These are phyloP conservation scores for Conus ventricosus DNA, from an alignment of 1,140 invertebrate species.

Conservation along the genomic window DNA sequence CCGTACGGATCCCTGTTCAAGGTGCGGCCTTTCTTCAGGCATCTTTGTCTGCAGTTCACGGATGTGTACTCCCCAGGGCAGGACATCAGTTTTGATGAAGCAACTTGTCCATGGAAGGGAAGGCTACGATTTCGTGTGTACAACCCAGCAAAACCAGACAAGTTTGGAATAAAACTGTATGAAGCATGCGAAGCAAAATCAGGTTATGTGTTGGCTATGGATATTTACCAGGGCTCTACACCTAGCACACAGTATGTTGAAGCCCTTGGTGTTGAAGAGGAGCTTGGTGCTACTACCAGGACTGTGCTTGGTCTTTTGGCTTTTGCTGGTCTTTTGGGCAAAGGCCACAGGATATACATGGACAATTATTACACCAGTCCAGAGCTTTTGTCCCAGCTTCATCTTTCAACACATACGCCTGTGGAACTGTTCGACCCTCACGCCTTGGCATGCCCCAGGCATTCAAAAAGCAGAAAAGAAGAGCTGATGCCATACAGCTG, in stretches of 20 bases:
- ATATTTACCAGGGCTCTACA: constrained; percentile 34
- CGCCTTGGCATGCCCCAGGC: constrained; percentile 31
- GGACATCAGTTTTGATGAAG: constrained; percentile 49
- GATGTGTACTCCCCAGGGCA: constrained; percentile 40
- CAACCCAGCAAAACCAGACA: constrained; percentile 46
- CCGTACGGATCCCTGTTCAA: constrained; percentile 35
- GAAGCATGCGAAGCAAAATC: constrained; percentile 34
- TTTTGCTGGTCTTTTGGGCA: constrained; percentile 39
- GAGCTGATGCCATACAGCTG: constrained; percentile 27
- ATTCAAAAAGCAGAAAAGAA: no score
- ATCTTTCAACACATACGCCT: constrained; percentile 37
- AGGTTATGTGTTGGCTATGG: constrained; percentile 39
- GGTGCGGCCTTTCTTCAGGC: constrained; percentile 35
- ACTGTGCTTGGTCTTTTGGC: constrained; percentile 37
- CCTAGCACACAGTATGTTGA: constrained; percentile 9
- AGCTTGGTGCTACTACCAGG: constrained; percentile 22
- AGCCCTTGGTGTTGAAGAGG: constrained; percentile 26
- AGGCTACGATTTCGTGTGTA: constrained; percentile 41
- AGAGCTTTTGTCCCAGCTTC: constrained; percentile 36
- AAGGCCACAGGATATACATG: constrained; percentile 45
- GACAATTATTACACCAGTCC: constrained; percentile 48
- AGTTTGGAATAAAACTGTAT: constrained; percentile 42
- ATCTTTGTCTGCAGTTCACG: constrained; percentile 26
- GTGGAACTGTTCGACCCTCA: constrained; percentile 42
- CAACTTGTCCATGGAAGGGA: constrained; percentile 47